Base-by-base conservation (phyloP, 2,113 vertebrate species). In the Hippocampus barbouri region DNA sequence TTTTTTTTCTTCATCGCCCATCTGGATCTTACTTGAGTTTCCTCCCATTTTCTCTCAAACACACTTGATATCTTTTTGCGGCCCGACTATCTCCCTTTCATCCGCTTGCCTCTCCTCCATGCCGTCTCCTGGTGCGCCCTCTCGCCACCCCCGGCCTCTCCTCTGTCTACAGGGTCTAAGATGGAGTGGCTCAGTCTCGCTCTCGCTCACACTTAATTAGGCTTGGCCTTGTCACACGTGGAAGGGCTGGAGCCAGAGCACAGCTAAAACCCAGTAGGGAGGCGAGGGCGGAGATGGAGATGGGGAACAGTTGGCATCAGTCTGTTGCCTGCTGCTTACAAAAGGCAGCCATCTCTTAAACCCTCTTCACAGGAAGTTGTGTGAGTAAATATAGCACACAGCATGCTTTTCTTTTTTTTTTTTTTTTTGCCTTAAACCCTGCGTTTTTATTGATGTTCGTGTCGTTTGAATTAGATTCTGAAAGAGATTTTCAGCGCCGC, bases 131-230 rank as follows among this genome's bases (percentile, higher is more conserved):
- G 14, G 27, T 73, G 73, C 65, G 64, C 72, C 67, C 47, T 51
- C 61, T 63, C 66, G 49, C 27, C 38, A 59, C 25, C 53, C 69
- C 51, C 34, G 21, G 34, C 62, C 62, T 51, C 68, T n/a, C 54
- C 56, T 77, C 76, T 70, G 76, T 84, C 83, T 82, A 81, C 69
- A 16, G 79, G 79, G 76, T 77, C 77, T 77, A 77, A 87, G 76
- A 86, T 83, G 77, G 81, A 88, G 86, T 73, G 85, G 79, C 79
- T 80, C 78, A 63, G 77, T 87, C 77, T 34, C 79, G 79, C 74
- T 69, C 77, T 59, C 81, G 81, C 84, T 88, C 86, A 87, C 75
- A 80, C 83, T 86, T 92, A 89, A 90, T 91, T 89, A 90, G 86
- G 70, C 86, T 76, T 79, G 87, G 86, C 82, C 86, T 84, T 83